phyloP scores from a whole-genome alignment of 2,888 invertebrate genomes.

The Leptopilina drosophilae region DNA sequence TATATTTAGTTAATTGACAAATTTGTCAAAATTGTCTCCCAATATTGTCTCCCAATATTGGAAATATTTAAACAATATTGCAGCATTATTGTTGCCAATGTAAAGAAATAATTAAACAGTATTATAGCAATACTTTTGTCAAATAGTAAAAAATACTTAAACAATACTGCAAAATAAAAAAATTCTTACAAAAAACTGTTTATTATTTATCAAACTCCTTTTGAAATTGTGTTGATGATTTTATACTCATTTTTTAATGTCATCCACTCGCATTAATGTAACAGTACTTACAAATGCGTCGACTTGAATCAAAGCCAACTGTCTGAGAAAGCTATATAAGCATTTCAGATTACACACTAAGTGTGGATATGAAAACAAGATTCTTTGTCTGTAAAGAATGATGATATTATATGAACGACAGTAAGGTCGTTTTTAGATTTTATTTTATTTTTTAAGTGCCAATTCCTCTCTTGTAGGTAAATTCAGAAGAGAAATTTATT shows the following conservation, averaged over 20 bases:
- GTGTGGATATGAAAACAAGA: not conserved
- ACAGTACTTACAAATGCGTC: slow-evolving; percentile 27
- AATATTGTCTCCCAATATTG: no score
- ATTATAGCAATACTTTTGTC: no score
- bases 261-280: slow-evolving; percentile 19
- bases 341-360: not conserved
- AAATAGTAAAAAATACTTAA: no score
- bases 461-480: not conserved
- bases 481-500: slow-evolving; percentile 22
- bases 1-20: no score
- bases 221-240: not conserved
- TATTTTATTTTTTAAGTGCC: not conserved
- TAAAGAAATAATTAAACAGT: no score
- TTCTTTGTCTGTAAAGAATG: not conserved
- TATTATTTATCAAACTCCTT: not conserved
- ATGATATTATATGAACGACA: slow-evolving; percentile 13
- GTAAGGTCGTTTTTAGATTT: slow-evolving; percentile 11
- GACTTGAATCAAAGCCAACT: slow-evolving; percentile 16
- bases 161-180: no score
- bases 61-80: no score
- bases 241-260: slow-evolving; percentile 1
- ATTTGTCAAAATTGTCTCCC: no score
- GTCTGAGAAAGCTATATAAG: not conserved
- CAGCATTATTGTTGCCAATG: no score
- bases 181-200: no score